phyloP scores from a whole-genome alignment of 2,113 vertebrate species.

The Phasianus colchicus region DNA sequence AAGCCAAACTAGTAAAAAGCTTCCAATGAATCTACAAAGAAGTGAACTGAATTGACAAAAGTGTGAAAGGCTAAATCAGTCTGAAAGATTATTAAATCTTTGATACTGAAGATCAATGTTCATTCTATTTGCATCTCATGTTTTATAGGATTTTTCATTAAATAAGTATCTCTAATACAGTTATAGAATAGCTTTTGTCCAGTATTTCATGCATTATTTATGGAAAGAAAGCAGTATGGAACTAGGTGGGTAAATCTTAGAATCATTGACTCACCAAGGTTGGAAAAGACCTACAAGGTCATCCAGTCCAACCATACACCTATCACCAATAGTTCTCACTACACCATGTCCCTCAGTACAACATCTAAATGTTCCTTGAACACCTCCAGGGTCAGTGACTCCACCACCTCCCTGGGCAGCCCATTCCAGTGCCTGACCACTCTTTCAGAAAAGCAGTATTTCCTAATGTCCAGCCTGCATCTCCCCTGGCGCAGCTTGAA shows the following conservation, averaged over 20 bases:
- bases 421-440: too few species aligned
- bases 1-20: background rate
- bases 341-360: too few species aligned
- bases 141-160: background rate
- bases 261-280: background rate
- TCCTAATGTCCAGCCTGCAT: too few species aligned
- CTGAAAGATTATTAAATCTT: background rate
- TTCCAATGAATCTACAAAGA: background rate
- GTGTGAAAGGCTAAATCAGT: background rate
- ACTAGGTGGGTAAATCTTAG: background rate
- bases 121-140: background rate
- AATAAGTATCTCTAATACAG: background rate
- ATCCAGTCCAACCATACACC: too few species aligned
- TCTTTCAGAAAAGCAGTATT: too few species aligned
- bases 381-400: too few species aligned
- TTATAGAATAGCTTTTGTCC: background rate
- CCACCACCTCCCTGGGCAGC: too few species aligned
- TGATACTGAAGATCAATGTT: background rate
- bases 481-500: too few species aligned
- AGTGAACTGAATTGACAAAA: background rate
- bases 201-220: background rate
- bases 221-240: background rate
- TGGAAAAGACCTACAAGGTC: too few species aligned
- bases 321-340: too few species aligned
- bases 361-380: too few species aligned